phyloP scores from a whole-genome alignment of 2,113 vertebrate species.

The Felis chaus region DNA sequence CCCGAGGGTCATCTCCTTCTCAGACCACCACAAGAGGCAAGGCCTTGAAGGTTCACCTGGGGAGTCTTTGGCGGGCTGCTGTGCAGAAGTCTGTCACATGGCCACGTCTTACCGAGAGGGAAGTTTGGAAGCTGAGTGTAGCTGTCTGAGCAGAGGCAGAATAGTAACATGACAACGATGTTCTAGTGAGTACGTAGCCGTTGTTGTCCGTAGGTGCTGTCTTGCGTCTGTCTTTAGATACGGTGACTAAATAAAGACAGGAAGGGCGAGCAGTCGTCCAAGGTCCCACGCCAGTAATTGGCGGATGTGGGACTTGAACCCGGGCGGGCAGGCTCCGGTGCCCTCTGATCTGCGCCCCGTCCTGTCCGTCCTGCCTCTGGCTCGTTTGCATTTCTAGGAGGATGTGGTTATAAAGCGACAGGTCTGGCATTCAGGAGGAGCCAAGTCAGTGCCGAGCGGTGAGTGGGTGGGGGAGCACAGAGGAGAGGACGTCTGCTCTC shows the following conservation, averaged over 20 bases:
- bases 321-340: neutral
- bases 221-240: neutral
- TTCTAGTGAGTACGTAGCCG: neutral
- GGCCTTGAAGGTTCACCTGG: neutral
- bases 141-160: neutral
- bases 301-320: neutral
- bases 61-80: neutral
- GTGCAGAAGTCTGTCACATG: neutral
- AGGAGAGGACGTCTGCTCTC: neutral
- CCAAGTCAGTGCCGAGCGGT: neutral
- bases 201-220: neutral
- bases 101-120: neutral
- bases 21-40: neutral
- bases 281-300: neutral
- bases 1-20: neutral
- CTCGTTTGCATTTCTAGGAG: neutral
- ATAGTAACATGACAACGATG: neutral
- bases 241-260: neutral
- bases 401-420: neutral
- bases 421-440: neutral
- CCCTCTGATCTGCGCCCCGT: neutral
- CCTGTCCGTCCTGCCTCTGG: neutral
- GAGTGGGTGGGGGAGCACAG: neutral
- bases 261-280: neutral
- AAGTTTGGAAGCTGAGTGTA: neutral